Evolutionary conservation across 2,888 invertebrate species (phyloP), one percentile per base, ranked within the genome.

Genomic region (Encarsia formosa): DNA sequence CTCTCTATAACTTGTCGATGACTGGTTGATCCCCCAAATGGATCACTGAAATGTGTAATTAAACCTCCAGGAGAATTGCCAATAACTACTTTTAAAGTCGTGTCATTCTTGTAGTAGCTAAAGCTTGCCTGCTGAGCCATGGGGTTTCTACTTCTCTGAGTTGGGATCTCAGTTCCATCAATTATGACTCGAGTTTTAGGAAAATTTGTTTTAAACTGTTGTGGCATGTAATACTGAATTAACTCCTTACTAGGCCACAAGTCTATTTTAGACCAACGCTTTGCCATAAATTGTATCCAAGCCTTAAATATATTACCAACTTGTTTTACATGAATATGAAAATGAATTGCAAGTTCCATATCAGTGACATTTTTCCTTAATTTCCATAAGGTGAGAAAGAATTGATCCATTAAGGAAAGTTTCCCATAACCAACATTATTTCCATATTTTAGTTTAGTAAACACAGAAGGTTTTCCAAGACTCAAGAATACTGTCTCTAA

Each of bases 1-100:
- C 63, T 43, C 44, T 64, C 63, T 3, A 62, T 48, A 19, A 65
- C 61, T 49, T 62, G 58, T 32, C 60, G 38, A 38, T 64, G 60
- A 54, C 60, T 62, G 3, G 59, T 55, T 16, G 48, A 52, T 11
- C 61, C 61, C 1, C 56, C 61, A 35, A 57, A 62, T 26, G 29
- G 6, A 26, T 6, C 6, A 9, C 8, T 9, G 29, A 40, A 22
- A 23, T 40, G 6, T 9, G 24, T 23, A 22, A 22, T 40, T 24
- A 40, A 19, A n/a, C 24, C 40, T 23, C 40, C 40, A 22, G 40
- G 40, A 22, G 40, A 23, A 3, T 9, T 15, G 23, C 40, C 19
- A 24, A 40, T 23, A 22, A 39, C n/a, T 9, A 19, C 19, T 39
- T 39, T 39, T n/a, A 19, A n/a, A 6, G 39, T 39, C 16, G 39